Base-by-base conservation (phyloP, 2,113 vertebrate genomes). In the Meleagris gallopavo region DNA sequence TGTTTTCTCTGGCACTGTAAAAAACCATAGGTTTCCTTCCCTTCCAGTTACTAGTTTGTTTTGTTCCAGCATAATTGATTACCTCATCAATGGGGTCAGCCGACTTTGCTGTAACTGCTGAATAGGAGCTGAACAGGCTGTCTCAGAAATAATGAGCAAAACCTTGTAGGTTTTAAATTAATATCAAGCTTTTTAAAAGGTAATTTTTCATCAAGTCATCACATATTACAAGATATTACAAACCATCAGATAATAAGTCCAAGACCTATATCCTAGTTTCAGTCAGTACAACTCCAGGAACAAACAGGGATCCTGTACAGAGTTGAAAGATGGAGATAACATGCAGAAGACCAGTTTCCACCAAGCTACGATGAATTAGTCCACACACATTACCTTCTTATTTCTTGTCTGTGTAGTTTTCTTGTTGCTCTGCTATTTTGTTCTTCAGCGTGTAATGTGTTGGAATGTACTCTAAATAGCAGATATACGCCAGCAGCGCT, bases 151-250 rank as follows among this genome's bases (percentile, higher is more conserved):
- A 90, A 83, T 76, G 41, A 66, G 27, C 30, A 72, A 96, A 96
- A 92, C 16, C 66, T 48, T 89, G 86, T 94, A 83, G 60, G 76
- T 80, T 95, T 94, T 85, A 92, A 78, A 80, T 86, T 88, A 91
- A 70, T 95, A 89, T 57, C 89, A 90, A 91, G 80, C 77, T 84
- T 96, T 96, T 83, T 14, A 66, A 91, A 83, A 80, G 89, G 94
- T 96, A 92, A 95, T 97, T 97, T 97, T 94, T 96, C 66, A 84
- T 70, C 88, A 90, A 94, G 79, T 95, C 82, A 83, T 86, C 86
- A 81, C 54, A 73, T 88, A 78, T 83, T 73, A 58, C 55, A 58
- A 91, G 83, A 82, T 92, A 95, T 79, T 96, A 88, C 0, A 0
- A 82, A 73, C 86, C 82, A 76, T 82, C 83, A 89, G 86, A 76